Evolutionary conservation across 2,797 vertebrate species (phyloP).

Genomic region (Bryconaethiops microstoma): DNA sequence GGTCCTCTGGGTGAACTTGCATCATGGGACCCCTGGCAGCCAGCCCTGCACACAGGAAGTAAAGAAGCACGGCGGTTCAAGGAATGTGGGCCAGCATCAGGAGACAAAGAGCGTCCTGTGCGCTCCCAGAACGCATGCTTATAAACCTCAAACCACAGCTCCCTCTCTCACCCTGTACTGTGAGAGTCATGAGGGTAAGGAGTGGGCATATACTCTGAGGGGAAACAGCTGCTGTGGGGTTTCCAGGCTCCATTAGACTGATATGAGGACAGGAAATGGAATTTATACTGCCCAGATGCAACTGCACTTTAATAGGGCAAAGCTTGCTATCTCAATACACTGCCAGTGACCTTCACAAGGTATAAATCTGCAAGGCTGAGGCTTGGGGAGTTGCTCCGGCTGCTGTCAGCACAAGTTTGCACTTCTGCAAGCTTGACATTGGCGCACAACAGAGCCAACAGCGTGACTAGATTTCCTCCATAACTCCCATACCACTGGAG

Average conservation of each 20-base stretch:
- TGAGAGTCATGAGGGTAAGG: conserved; percentile 48
- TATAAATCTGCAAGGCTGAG: conserved; percentile 49
- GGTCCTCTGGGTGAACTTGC: conserved; percentile 44
- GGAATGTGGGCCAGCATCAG: conserved; percentile 46
- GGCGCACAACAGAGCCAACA: conserved; percentile 17
- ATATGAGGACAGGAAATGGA: conserved; percentile 72
- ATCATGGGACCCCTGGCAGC: conserved; percentile 55
- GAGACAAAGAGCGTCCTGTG: conserved; percentile 58
- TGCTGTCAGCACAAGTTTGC: conserved; percentile 41
- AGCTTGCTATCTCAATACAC: conserved; percentile 64
- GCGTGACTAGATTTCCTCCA: conserved; percentile 5
- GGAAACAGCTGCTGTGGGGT: conserved; percentile 76
- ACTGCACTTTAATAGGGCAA: conserved; percentile 38
- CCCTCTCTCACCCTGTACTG: conserved; percentile 39
- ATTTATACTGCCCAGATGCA: conserved; percentile 60
- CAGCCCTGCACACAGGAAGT: conserved; percentile 53
- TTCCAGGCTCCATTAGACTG: conserved; percentile 66
- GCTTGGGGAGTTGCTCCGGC: conserved; percentile 18
- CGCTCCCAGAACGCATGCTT: conserved; percentile 35
- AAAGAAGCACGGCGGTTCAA: conserved; percentile 22
- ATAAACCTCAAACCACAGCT: conserved; percentile 43
- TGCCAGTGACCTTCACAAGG: conserved; percentile 70
- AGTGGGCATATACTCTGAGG: conserved; percentile 52
- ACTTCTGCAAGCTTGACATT: conserved; percentile 29
- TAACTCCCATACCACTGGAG: conserved; percentile 26